Evolutionary conservation across 2,113 vertebrate genomes (phyloP), one percentile per base, ranked within the genome.

Genomic region (Romanogobio albipinnatus): DNA sequence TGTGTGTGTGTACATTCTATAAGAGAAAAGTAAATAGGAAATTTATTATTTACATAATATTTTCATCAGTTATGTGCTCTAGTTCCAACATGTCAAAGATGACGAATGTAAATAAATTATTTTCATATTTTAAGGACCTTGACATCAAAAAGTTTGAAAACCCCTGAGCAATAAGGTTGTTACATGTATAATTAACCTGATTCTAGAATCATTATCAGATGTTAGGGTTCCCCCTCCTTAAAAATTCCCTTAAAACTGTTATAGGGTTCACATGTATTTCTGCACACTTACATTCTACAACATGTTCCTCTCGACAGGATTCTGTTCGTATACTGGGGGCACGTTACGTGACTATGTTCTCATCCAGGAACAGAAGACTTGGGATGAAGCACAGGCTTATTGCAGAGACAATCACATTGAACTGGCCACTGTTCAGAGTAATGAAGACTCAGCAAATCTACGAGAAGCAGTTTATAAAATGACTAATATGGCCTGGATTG

Each of bases 351-450:
- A 6, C 39, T 76, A 78, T 66, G 68, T 53, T 61, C 84, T 79
- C 15, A 45, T 85, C 29, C 51, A 84, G 62, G 10, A 81, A 33
- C 19, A 51, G 53, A 68, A 14, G 29, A 79, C 39, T 22, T 85
- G 68, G 84, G 29, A 59, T 8, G 59, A 76, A 49, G 76, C 83
- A 62, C 84, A 17, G 4, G 29, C 26, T 66, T 84, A 62, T 53
- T 87, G 83, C 53, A 51, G 33, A 33, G 9, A 68, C 5, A 78
- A 7, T 1, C 17, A 85, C 6, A 26, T 2, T 24, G 78, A 85
- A 29, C n/a, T 81, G 73, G 71, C 51, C 43, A 84, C 77, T 10
- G 13, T 85, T 11, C 36, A 81, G 14, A 39, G 3, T 4, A 9
- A 29, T 9, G 13, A 62, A 15, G 61, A 81, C 33, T 45, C 9